These are phyloP conservation scores for Aphaenogaster ashmeadi DNA, from an alignment of 1,140 invertebrate species.

Conservation along the genomic window DNA sequence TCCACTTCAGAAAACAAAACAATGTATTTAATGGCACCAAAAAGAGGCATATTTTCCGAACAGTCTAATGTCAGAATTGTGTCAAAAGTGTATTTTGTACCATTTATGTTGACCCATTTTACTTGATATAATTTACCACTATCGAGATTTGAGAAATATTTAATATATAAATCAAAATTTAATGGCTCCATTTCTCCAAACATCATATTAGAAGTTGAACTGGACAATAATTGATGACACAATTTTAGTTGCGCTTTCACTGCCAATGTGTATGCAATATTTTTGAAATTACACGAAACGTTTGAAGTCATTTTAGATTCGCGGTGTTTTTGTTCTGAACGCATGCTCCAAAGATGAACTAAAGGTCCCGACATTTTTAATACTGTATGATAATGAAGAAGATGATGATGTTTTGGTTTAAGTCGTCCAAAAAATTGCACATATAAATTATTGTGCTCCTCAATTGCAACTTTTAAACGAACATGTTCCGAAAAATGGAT, in stretches of 20 bases:
- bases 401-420: constrained; percentile 8
- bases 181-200: background rate
- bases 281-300: constrained; percentile 12
- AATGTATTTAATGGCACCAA: background rate
- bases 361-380: constrained; percentile 14
- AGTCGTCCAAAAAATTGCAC: constrained; percentile 4
- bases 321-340: constrained; percentile 13
- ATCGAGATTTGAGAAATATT: constrained; percentile 8
- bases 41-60: background rate
- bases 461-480: constrained; percentile 11
- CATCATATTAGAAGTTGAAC: background rate
- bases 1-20: background rate
- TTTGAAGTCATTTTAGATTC: constrained; percentile 12
- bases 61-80: background rate
- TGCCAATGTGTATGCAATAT: background rate
- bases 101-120: background rate
- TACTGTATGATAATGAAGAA: constrained; percentile 5
- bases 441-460: constrained; percentile 1
- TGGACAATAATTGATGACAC: constrained; percentile 11
- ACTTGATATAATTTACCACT: constrained; percentile 4
- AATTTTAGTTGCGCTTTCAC: background rate
- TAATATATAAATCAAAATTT: constrained; percentile 10
- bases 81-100: background rate
- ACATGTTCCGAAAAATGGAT: background rate
- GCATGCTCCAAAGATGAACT: constrained; percentile 13